Conservation (phyloP, 2,113 vertebrate species). For the Azemiops feae region DNA sequence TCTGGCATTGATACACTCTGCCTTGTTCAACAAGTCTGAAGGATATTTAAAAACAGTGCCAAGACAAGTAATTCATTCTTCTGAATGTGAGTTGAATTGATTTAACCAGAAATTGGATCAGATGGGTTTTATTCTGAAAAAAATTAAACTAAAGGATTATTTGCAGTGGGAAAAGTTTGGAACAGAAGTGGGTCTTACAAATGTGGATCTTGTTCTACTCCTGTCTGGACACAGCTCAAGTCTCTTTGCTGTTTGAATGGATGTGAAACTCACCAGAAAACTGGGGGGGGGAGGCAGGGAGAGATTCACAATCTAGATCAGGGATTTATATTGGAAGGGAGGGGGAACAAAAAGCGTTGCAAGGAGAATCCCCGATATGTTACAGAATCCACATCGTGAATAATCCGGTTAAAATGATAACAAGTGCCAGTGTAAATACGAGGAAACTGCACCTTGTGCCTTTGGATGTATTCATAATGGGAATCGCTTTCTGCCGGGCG, state of each 20-base stretch:
- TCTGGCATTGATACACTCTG: neutral
- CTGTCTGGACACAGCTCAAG: neutral
- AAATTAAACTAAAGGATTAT: neutral
- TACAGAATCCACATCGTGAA: constrained; percentile 18
- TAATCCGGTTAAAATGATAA: constrained; percentile 31
- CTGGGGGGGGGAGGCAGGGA: neutral
- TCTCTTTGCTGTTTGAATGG: neutral
- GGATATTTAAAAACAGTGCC: neutral
- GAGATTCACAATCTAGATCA: neutral
- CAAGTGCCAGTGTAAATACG: constrained; percentile 7
- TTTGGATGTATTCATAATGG: neutral
- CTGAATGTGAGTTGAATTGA: neutral
- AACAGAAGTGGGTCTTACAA: neutral
- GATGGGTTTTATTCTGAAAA: neutral
- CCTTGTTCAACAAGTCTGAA: neutral
- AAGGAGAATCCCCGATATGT: constrained; percentile 1
- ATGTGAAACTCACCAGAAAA: neutral
- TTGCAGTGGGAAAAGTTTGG: neutral
- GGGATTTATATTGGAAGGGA: neutral
- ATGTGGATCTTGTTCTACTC: neutral
- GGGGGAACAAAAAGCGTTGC: neutral
- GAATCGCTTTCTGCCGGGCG: constrained; percentile 16
- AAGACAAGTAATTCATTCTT: neutral
- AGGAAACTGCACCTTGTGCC: neutral
- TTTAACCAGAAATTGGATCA: neutral